Evolutionary conservation across 1,140 invertebrate species (phyloP).

Genomic region (Drosophila ogumai): DNA sequence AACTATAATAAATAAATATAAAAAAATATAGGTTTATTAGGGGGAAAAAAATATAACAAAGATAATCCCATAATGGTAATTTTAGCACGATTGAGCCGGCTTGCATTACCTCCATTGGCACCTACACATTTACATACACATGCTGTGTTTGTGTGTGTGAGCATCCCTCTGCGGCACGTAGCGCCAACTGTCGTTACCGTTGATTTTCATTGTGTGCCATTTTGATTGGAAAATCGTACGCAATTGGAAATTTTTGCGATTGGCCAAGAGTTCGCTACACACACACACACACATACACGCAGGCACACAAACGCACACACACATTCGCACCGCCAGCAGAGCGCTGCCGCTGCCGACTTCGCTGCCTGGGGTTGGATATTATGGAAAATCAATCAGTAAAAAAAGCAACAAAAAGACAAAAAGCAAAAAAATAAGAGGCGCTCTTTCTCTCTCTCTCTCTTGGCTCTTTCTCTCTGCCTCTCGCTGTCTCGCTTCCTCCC

Average conservation of each 20-base stretch:
- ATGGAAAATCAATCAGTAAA: constrained; percentile 80
- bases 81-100: no score
- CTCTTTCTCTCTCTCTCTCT: constrained; percentile 34
- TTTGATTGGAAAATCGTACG: constrained; percentile 83
- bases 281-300: constrained; percentile 30
- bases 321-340: constrained; percentile 6
- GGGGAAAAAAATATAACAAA: neutral
- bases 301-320: constrained; percentile 1
- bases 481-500: constrained; percentile 10
- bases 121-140: neutral
- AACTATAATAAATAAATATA: neutral
- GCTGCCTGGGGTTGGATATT: constrained; percentile 60
- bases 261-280: constrained; percentile 76
- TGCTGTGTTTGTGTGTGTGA: constrained; percentile 6
- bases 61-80: no score
- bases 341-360: constrained; percentile 31
- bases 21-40: neutral
- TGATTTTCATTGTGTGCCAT: constrained; percentile 62
- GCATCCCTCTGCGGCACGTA: constrained; percentile 26
- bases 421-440: constrained; percentile 26
- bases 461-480: constrained; percentile 5
- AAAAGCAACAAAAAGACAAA: constrained; percentile 44
- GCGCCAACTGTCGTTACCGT: constrained; percentile 9
- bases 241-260: constrained; percentile 82
- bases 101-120: neutral